These are phyloP conservation scores for Ciconia boyciana DNA, from an alignment of 2,113 vertebrate genomes.

Conservation along the genomic window DNA sequence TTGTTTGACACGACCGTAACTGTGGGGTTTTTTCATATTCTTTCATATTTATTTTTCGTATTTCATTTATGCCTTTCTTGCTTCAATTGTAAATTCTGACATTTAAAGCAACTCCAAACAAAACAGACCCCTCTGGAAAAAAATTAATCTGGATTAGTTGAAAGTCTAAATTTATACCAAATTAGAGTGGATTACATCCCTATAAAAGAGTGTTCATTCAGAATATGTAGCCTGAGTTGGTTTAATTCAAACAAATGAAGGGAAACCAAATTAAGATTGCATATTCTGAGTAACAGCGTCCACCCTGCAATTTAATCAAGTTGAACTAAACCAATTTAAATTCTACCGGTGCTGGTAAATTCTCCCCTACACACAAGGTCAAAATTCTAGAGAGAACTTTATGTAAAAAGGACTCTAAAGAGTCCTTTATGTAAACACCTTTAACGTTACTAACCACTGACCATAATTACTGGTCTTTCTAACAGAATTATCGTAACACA, in stretches of 20 bases:
- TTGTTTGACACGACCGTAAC: neutral
- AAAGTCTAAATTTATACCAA: neutral
- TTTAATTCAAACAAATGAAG: conserved; percentile 19
- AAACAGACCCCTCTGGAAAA: neutral
- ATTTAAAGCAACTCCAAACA: neutral
- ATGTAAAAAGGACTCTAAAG: no score
- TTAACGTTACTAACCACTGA: neutral
- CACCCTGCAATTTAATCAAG: neutral
- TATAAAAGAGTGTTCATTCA: neutral
- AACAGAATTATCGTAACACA: neutral
- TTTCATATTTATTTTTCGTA: neutral
- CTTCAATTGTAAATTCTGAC: neutral
- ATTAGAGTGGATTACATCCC: neutral
- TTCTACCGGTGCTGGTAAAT: neutral
- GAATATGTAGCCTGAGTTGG: neutral
- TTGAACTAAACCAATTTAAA: neutral
- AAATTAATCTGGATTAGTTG: neutral
- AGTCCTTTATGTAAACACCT: neutral
- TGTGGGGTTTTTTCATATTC: fast-evolving
- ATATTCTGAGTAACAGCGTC: neutral
- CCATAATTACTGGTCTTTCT: neutral
- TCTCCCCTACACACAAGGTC: neutral
- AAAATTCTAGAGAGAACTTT: neutral
- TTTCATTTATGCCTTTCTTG: neutral
- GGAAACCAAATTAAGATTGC: neutral